phyloP scores from a whole-genome alignment of 92 coral and sea anemone species.

The Phenganax subtilis region DNA sequence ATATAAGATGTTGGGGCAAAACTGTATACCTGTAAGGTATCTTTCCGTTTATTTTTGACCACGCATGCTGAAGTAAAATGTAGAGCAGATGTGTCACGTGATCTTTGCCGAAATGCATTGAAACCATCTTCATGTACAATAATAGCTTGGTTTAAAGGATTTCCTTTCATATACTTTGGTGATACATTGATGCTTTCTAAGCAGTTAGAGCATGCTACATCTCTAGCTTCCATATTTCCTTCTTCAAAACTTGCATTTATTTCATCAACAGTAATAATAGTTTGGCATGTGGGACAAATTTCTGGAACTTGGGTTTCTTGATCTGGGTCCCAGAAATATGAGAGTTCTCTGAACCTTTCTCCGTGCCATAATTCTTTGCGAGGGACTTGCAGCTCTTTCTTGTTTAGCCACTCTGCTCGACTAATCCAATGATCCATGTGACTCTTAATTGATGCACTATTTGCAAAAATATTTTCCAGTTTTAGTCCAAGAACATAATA shows the following conservation, averaged over 20 bases:
- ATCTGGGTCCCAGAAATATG: not conserved
- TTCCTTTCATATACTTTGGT: not conserved
- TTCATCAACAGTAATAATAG: not conserved
- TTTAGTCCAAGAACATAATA: conserved; percentile 1
- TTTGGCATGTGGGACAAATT: not conserved
- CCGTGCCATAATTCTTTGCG: conserved; percentile 18
- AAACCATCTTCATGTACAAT: conserved; percentile 22
- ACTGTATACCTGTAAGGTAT: not conserved
- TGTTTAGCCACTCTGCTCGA: not conserved
- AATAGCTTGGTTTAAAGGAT: not conserved
- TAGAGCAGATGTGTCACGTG: conserved; percentile 2
- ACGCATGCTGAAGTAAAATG: conserved; percentile 3
- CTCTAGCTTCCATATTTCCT: not conserved
- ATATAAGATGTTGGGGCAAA: not conserved
- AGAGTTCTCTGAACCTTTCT: not conserved
- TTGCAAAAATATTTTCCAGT: not conserved
- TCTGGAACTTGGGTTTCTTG: not conserved
- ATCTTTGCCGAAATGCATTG: not conserved
- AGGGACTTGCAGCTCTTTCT: not conserved
- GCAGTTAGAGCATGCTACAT: not conserved
- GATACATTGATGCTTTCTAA: not conserved
- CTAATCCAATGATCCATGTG: conserved; percentile 4
- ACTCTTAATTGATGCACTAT: not conserved
- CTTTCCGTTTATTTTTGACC: not conserved
- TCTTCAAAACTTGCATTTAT: not conserved